Base-by-base conservation (phyloP, 2,113 vertebrate genomes). In the Galemys pyrenaicus region DNA sequence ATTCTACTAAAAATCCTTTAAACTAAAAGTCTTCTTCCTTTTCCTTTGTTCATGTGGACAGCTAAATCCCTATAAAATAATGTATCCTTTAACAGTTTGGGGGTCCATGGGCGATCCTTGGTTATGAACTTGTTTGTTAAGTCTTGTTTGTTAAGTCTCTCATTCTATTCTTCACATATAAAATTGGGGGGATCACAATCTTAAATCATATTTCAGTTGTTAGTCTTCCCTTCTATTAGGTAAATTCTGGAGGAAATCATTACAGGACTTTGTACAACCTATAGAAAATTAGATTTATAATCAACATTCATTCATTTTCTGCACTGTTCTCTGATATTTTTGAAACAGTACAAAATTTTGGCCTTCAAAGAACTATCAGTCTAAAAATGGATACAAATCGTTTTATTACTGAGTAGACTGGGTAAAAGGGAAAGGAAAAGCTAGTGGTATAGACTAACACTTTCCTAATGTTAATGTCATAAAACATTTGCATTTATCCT, bases 221-320 rank as follows among this genome's bases (percentile, higher is more conserved):
- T 9, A 2, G n/a, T n/a, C 65, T 87, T 49, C 12, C n/a, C 32
- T 54, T 83, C 44, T 75, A 58, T 54, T 54, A 39, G 78, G 41
- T 75, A 6, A 70, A 75, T 51, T 83, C 15, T 26, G 62, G 30
- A 93, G 22, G 1, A 44, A 89, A 37, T 79, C 5, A 22, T 13
- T 17, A 60, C 9, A 6, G 39, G 13, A 1, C 11, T 41, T 46
- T 49, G 54, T 75, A 67, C 9, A 46, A 11, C 2, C n/a, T 67
- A 4, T 56, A 88, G 77, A 88, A 90, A 95, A 73, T 75, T 37
- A 62, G 41, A 78, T 71, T 41, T 87, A n/a, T 62, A 87, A 26
- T 26, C n/a, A 88, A 89, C 11, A 44, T 67, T 44, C 81, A 60
- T 46, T 81, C 37, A 64, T 17, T 49, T 80, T 73, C 64, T 74